Percentiles rank a stretch among this genome's conserved stretches.
phyloP scores from a whole-genome alignment of 2,797 vertebrate species.

The Poeciliopsis turneri region DNA sequence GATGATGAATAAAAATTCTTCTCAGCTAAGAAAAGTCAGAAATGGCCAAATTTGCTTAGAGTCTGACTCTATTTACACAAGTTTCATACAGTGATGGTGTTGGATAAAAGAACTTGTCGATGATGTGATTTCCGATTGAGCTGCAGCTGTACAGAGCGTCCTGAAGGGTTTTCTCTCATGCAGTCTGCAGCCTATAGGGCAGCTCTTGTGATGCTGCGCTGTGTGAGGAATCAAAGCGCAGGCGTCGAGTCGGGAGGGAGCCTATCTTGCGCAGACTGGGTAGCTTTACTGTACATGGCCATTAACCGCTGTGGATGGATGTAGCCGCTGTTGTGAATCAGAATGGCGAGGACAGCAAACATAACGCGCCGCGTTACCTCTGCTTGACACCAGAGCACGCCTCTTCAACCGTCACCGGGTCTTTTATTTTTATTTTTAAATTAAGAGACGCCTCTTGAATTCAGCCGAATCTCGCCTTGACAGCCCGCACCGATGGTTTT shows the following conservation, averaged over 20 bases:
- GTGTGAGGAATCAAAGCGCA: constrained; percentile 81
- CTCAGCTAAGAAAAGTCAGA: not conserved
- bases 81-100: not conserved
- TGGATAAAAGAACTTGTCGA: not conserved
- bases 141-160: constrained; percentile 15
- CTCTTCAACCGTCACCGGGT: constrained; percentile 45
- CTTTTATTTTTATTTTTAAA: constrained; percentile 17
- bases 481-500: constrained; percentile 69
- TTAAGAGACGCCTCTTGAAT: constrained; percentile 31
- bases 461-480: constrained; percentile 55
- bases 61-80: not conserved
- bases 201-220: constrained; percentile 71
- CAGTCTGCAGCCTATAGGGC: constrained; percentile 47
- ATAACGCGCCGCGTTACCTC: constrained; percentile 57
- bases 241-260: constrained; percentile 77
- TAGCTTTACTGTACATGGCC: constrained; percentile 75
- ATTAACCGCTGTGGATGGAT: constrained; percentile 77
- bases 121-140: not conserved
- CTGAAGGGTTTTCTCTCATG: constrained; percentile 30
- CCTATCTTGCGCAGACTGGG: constrained; percentile 72
- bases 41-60: not conserved
- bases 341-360: constrained; percentile 73
- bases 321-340: constrained; percentile 75
- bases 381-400: constrained; percentile 65
- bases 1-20: not conserved